Percentiles rank a stretch among this genome's conserved stretches.
These are phyloP conservation scores for Drosophila murphyi DNA, from an alignment of 1,140 invertebrate genomes.

Conservation along the genomic window DNA sequence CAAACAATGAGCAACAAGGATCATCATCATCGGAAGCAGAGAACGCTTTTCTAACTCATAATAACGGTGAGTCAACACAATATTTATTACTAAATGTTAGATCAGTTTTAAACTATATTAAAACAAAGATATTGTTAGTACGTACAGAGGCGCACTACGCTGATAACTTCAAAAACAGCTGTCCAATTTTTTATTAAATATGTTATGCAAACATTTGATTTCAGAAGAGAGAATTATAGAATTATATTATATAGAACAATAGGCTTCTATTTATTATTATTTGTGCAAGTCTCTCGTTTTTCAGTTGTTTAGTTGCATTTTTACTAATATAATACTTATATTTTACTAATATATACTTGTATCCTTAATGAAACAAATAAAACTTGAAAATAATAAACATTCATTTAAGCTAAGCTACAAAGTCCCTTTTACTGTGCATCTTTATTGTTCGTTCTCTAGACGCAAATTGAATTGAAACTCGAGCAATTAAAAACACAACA, in stretches of 20 bases:
- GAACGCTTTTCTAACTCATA: conserved; percentile 81
- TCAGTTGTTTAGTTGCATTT: too few relatives aligned
- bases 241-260: too few relatives aligned
- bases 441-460: not conserved
- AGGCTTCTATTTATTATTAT: not conserved
- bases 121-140: not conserved
- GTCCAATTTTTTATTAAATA: too few relatives aligned
- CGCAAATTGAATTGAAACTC: conserved; percentile 67
- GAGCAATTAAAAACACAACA: conserved; percentile 72
- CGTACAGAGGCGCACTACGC: too few relatives aligned
- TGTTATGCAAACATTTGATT: too few relatives aligned
- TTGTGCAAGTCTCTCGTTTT: too few relatives aligned
- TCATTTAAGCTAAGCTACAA: not conserved
- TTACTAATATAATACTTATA: too few relatives aligned
- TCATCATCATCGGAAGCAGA: conserved; percentile 77
- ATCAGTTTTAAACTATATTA: not conserved
- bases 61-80: conserved; percentile 63
- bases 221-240: not conserved
- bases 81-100: not conserved
- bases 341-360: too few relatives aligned
- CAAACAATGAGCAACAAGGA: conserved; percentile 76
- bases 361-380: too few relatives aligned
- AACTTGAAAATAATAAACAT: too few relatives aligned
- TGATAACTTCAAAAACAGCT: too few relatives aligned
- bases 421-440: not conserved